These are phyloP conservation scores for Ochlodes sylvanus DNA, from an alignment of 2,888 invertebrate species.

Conservation along the genomic window DNA sequence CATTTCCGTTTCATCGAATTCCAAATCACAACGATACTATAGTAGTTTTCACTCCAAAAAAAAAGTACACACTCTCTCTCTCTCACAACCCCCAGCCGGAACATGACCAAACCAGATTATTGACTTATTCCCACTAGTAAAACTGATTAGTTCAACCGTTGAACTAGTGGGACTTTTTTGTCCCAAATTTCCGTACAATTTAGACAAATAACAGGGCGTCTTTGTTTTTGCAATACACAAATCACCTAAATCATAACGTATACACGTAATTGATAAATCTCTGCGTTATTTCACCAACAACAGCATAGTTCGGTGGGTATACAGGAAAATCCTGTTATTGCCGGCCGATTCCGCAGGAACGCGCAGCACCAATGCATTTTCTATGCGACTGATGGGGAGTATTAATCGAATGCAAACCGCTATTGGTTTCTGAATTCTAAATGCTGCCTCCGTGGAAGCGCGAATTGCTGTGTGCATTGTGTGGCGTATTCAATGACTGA, in stretches of 20 bases:
- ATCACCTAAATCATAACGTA: background rate
- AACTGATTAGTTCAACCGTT: too few species aligned
- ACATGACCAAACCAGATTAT: too few species aligned
- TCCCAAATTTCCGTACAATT: too few species aligned
- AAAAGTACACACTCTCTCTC: too few species aligned
- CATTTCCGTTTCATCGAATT: too few species aligned
- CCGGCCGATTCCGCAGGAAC: conserved; percentile 1
- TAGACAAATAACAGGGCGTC: too few species aligned
- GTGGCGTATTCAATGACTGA: too few species aligned
- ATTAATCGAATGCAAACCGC: conserved; percentile 9
- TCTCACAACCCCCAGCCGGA: too few species aligned
- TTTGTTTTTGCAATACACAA: background rate
- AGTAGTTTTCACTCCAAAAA: too few species aligned
- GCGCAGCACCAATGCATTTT: conserved; percentile 1
- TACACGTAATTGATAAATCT: conserved; percentile 13
- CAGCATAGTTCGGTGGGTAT: conserved; percentile 3
- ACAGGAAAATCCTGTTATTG: conserved; percentile 14
- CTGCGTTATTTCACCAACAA: conserved; percentile 2
- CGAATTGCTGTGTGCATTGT: background rate
- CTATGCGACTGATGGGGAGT: conserved; percentile 13
- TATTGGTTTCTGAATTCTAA: conserved; percentile 11
- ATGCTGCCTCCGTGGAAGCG: background rate
- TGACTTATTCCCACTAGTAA: too few species aligned
- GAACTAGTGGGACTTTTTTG: too few species aligned
- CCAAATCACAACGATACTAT: too few species aligned